phyloP scores from a whole-genome alignment of 2,888 invertebrate genomes.

The Gastracanthus pulcherrimus region DNA sequence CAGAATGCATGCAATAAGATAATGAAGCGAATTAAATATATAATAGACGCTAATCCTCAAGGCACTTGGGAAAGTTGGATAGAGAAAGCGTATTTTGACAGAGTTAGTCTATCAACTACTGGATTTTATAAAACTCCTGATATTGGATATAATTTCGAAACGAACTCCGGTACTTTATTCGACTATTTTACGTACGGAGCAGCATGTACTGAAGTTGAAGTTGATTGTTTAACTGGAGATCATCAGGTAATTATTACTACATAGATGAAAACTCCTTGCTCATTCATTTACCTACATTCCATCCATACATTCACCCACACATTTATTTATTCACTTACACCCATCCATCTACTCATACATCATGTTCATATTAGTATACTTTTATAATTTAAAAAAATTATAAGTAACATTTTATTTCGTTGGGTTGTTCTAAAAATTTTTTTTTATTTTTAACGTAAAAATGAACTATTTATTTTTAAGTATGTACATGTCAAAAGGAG shows the following conservation, averaged over 20 bases:
- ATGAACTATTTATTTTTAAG: no score
- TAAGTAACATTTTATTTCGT: no score
- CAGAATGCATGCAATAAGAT: conserved; percentile 88
- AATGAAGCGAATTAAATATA: conserved; percentile 85
- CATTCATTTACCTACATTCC: no score
- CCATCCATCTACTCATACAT: no score
- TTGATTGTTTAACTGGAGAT: conserved; percentile 95
- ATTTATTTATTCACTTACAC: no score
- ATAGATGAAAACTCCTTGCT: no score
- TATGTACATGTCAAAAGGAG: no score
- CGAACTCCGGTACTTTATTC: conserved; percentile 85
- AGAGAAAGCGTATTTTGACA: conserved; percentile 84
- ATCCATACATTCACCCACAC: no score
- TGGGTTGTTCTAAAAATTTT: no score
- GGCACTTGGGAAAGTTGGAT: conserved; percentile 92
- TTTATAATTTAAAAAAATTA: neutral
- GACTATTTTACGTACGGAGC: conserved; percentile 91
- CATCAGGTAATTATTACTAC: conserved; percentile 81
- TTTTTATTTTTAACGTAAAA: no score
- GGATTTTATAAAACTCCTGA: conserved; percentile 89
- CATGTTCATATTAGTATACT: neutral
- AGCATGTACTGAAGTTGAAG: conserved; percentile 91
- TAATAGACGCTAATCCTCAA: conserved; percentile 85
- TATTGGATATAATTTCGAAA: conserved; percentile 84
- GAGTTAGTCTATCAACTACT: conserved; percentile 88